Evolutionary conservation across 2,888 invertebrate species (phyloP).

Genomic region (Ptychoptera contaminata): DNA sequence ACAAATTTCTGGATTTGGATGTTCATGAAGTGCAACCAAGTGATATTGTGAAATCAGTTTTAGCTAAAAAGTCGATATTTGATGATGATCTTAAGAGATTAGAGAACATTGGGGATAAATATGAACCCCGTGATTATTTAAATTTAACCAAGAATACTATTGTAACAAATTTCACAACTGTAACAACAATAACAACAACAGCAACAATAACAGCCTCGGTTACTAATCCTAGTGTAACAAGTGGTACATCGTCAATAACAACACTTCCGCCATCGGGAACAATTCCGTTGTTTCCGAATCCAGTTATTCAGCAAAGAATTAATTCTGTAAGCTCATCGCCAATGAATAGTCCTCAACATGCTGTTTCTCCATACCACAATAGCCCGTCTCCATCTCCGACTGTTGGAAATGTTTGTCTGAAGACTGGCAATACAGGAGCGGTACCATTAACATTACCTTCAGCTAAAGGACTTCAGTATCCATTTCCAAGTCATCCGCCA

Average conservation of each 20-base stretch:
- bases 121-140: constrained; percentile 41
- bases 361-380: constrained; percentile 25
- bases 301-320: no score
- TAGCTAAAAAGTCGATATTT: constrained; percentile 86
- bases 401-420: constrained; percentile 1
- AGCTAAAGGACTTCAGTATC: constrained; percentile 47
- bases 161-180: not conserved
- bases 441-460: constrained; percentile 13
- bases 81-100: constrained; percentile 90
- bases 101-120: constrained; percentile 72
- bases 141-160: constrained; percentile 10
- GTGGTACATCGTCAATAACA: constrained; percentile 3
- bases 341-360: constrained; percentile 30
- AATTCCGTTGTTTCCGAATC: no score
- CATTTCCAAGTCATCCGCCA: constrained; percentile 64
- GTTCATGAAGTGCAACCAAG: constrained; percentile 76
- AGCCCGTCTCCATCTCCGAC: constrained; percentile 29
- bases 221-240: constrained; percentile 12
- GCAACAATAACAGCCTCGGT: constrained; percentile 22
- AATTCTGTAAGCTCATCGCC: constrained; percentile 19
- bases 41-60: constrained; percentile 80
- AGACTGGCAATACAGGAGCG: constrained; percentile 5
- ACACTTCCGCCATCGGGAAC: constrained; percentile 3
- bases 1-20: constrained; percentile 64
- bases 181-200: constrained; percentile 11